Conservation (phyloP, 2,113 vertebrate genomes). For the Paralichthys olivaceus region DNA sequence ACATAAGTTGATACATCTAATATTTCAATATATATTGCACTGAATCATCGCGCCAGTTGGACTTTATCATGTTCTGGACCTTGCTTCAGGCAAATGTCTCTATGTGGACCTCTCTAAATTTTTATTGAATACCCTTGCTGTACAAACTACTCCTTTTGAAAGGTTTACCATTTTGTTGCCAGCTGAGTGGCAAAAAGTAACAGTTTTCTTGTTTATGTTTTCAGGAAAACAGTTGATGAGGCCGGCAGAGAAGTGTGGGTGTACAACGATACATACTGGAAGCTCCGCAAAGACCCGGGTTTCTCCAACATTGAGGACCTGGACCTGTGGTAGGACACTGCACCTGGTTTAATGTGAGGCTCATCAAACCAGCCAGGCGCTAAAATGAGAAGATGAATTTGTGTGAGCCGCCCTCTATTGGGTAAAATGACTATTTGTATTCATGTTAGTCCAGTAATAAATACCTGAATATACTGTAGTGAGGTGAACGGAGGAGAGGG, state of each 20-base stretch:
- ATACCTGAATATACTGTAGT: not conserved
- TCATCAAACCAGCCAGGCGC: not conserved
- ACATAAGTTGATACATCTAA: too few relatives aligned
- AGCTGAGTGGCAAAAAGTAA: not conserved
- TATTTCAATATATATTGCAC: too few relatives aligned
- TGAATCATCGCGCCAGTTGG: too few relatives aligned
- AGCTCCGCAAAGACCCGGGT: constrained; percentile 86
- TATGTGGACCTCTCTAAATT: too few relatives aligned
- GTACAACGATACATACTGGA: constrained; percentile 90
- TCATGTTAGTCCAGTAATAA: not conserved
- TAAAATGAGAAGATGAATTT: not conserved
- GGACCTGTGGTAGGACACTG: constrained; percentile 87
- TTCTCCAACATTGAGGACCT: constrained; percentile 87
- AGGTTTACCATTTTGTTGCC: too few relatives aligned
- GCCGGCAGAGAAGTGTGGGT: constrained; percentile 89
- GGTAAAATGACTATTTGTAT: not conserved
- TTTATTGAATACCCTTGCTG: too few relatives aligned
- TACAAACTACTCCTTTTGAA: too few relatives aligned
- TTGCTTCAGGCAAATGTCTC: too few relatives aligned
- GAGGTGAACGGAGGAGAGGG: not conserved
- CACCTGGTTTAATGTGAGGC: not conserved
- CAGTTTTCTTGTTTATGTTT: not conserved
- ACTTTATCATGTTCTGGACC: too few relatives aligned
- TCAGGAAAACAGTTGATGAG: constrained; percentile 84
- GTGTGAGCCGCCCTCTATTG: too few relatives aligned